Percentiles rank a stretch among this genome's conserved stretches.
These are phyloP conservation scores for Elgaria multicarinata DNA, from an alignment of 2,113 vertebrate genomes.

Conservation along the genomic window DNA sequence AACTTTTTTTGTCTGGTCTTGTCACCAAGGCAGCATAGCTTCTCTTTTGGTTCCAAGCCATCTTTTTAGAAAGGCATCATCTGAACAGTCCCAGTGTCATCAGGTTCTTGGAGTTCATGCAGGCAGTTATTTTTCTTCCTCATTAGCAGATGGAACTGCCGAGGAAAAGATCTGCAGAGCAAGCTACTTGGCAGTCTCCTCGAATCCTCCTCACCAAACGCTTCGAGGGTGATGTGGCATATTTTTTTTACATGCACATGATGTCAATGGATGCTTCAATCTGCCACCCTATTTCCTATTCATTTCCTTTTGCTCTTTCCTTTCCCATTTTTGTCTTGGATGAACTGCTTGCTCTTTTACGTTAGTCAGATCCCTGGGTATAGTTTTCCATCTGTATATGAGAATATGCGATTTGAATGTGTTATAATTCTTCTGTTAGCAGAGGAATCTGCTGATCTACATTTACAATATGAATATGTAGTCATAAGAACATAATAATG, in stretches of 20 bases:
- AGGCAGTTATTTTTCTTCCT: conserved; percentile 23
- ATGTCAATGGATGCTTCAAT: conserved; percentile 36
- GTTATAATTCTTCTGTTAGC: background rate
- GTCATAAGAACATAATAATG: no score
- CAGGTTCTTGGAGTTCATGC: conserved; percentile 22
- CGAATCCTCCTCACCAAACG: conserved; percentile 16
- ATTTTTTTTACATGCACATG: conserved; percentile 13
- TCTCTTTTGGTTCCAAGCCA: background rate
- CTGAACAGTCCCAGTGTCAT: conserved; percentile 27
- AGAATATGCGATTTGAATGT: conserved; percentile 3
- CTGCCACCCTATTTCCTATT: conserved; percentile 33
- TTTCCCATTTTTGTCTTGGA: conserved; percentile 24
- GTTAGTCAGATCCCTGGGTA: conserved; percentile 15
- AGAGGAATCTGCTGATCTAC: background rate
- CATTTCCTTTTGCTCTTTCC: conserved; percentile 41
- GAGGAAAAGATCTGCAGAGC: conserved; percentile 14
- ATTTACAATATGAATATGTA: background rate
- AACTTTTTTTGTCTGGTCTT: background rate
- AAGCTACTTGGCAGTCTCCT: conserved; percentile 30
- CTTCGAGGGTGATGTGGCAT: conserved; percentile 34
- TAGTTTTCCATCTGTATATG: conserved; percentile 17
- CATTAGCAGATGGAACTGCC: conserved; percentile 27
- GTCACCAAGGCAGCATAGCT: background rate
- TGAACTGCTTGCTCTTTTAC: conserved; percentile 18
- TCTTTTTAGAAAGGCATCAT: background rate